Percentiles rank a stretch among this genome's conserved stretches.
These are phyloP conservation scores for Andrena trimmerana DNA, from an alignment of 2,888 invertebrate species.

Conservation along the genomic window DNA sequence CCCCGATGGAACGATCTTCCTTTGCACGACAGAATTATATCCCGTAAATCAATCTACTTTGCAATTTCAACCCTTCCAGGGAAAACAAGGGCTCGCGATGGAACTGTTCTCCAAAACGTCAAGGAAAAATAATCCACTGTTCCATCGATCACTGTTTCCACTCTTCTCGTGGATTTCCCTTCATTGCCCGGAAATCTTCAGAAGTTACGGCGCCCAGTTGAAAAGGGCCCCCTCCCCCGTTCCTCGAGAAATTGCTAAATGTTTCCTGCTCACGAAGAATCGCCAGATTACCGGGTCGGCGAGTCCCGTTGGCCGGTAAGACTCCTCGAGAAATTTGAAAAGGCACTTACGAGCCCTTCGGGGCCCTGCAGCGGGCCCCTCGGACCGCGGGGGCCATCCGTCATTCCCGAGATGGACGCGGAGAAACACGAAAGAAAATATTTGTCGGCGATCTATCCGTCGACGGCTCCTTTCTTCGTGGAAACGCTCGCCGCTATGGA, in stretches of 20 bases:
- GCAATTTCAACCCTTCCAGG: conserved; percentile 11
- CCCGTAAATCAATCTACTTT: neutral
- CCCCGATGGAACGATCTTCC: neutral
- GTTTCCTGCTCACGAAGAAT: conserved; percentile 71
- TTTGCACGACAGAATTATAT: neutral
- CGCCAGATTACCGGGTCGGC: conserved; percentile 79
- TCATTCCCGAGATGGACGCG: conserved; percentile 59
- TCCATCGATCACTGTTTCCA: conserved; percentile 43
- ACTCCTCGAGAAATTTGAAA: conserved; percentile 64
- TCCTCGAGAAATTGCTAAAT: conserved; percentile 77
- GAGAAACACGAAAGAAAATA: conserved; percentile 52
- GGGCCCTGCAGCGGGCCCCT: conserved; percentile 15
- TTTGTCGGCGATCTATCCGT: conserved; percentile 41
- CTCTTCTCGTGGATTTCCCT: conserved; percentile 39
- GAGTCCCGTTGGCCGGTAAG: conserved; percentile 20
- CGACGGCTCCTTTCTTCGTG: neutral
- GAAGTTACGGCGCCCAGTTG: conserved; percentile 43
- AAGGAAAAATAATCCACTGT: neutral
- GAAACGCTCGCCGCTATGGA: neutral
- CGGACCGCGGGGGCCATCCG: conserved; percentile 52
- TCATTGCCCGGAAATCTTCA: conserved; percentile 4
- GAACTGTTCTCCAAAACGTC: neutral
- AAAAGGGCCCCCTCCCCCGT: conserved; percentile 67
- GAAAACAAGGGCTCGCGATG: neutral
- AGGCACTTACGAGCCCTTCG: conserved; percentile 68